These are phyloP conservation scores for Metopia argyrocephala DNA, from an alignment of 2,888 invertebrate species.

Conservation along the genomic window DNA sequence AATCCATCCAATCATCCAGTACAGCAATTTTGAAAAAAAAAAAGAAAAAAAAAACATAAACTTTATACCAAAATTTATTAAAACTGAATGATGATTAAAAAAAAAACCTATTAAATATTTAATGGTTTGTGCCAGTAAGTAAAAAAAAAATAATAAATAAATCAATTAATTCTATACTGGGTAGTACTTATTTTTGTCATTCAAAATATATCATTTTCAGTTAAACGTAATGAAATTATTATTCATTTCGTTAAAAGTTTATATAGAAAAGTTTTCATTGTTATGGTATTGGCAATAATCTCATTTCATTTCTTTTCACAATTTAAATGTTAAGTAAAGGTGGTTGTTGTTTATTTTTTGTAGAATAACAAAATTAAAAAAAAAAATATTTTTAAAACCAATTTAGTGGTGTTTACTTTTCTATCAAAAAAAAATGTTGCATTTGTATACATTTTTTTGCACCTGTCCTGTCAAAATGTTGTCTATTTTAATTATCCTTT, in stretches of 20 bases:
- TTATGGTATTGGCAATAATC: no score
- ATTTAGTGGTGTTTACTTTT: no score
- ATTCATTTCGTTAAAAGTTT: neutral
- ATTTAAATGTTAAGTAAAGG: no score
- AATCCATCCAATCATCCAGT: neutral
- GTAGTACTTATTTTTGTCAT: neutral
- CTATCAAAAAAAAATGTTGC: no score
- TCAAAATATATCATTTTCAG: neutral
- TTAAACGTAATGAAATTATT: neutral
- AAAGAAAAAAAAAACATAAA: neutral
- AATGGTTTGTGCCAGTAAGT: neutral
- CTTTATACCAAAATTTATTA: constrained; percentile 12
- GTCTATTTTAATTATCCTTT: no score
- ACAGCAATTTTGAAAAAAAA: neutral
- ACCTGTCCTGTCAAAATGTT: no score
- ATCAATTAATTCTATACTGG: constrained; percentile 35
- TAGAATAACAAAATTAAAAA: no score
- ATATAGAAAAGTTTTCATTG: no score
- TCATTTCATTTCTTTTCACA: no score
- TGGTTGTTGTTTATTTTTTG: no score
- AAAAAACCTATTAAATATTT: constrained; percentile 32
- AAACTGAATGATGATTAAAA: constrained; percentile 12
- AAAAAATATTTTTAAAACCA: no score
- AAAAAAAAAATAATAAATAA: neutral
- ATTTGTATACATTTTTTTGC: no score